Evolutionary conservation across 2,113 vertebrate species (phyloP), one percentile per base, ranked within the genome.

Genomic region (Cyphomyrus discorhynchus): DNA sequence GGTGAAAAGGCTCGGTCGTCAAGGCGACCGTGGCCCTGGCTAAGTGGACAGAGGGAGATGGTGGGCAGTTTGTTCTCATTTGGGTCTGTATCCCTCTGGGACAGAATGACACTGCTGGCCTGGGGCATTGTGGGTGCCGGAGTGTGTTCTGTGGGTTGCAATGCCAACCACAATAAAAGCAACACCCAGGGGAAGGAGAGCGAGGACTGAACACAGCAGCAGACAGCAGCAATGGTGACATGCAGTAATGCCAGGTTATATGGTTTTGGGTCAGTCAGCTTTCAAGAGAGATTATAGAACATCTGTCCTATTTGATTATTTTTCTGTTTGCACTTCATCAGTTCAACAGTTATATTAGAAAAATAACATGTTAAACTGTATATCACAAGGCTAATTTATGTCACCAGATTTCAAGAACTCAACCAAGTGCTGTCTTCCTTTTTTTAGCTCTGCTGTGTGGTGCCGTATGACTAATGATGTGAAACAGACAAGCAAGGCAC

Each of bases 31-130:
- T 21, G 85, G 19, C 15, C 49, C 49, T 87, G 50, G 17, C 85
- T 87, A 87, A 87, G 49, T 87, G 85, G 50, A 53, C 47, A 53
- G 49, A 87, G 50, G 50, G 27, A 87, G 85, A 47, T 47, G 27
- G 85, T n/a, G 27, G 50, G 50, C 50, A 87, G 31, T 87, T 86
- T 86, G 47, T 86, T 56, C 21, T 87, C 49, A 31, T 87, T 87
- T 53, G 50, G 47, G 50, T 56, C 31, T 52, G 47, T 35, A 42
- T 27, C 49, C 35, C 85, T 35, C 27, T 35, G 50, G 85, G 31
- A 47, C 31, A 56, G 27, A 87, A 53, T 31, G 27, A 35, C n/a
- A 35, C 27, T 87, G 27, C 6, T 17, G 27, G 49, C 50, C 50
- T 21, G 31, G 24, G 47, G 85, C 85, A 87, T 39, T 87, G 85